Conservation (phyloP, 1,140 invertebrate species). For the roundworm (Caenorhabditis elegans) region DNA sequence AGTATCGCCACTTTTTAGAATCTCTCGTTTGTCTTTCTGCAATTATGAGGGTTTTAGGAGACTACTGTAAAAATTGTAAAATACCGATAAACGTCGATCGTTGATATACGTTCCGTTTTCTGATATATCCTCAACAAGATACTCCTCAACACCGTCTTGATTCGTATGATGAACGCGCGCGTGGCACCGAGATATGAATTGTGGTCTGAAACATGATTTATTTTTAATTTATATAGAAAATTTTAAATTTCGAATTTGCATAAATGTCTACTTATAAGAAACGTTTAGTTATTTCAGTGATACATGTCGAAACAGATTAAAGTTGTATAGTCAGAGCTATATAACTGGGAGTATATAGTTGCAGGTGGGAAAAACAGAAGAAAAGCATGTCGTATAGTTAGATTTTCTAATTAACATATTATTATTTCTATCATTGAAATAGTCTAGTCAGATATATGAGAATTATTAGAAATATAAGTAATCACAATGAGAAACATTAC, state of each 20-base stretch:
- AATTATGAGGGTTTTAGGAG: neutral
- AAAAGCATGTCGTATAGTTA: no score
- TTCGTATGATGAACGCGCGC: neutral
- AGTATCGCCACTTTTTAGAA: neutral
- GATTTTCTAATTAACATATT: no score
- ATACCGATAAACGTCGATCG: neutral
- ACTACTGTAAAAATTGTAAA: neutral
- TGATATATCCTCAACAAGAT: neutral
- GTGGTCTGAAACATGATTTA: neutral
- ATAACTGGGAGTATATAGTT: neutral
- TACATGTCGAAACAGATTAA: no score
- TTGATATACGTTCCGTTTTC: slow-evolving; percentile 12
- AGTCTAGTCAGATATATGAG: no score
- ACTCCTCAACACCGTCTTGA: neutral
- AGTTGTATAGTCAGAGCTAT: neutral
- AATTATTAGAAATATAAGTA: no score
- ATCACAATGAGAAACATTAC: no score
- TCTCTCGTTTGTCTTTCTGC: neutral
- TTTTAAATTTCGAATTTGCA: no score
- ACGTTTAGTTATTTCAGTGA: no score
- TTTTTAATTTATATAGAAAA: neutral
- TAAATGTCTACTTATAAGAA: no score
- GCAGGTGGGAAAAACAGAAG: neutral
- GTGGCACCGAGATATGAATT: neutral
- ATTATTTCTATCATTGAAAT: no score